These are phyloP conservation scores for Cygnus buccinator DNA, from an alignment of 2,113 vertebrate species.

Conservation along the genomic window DNA sequence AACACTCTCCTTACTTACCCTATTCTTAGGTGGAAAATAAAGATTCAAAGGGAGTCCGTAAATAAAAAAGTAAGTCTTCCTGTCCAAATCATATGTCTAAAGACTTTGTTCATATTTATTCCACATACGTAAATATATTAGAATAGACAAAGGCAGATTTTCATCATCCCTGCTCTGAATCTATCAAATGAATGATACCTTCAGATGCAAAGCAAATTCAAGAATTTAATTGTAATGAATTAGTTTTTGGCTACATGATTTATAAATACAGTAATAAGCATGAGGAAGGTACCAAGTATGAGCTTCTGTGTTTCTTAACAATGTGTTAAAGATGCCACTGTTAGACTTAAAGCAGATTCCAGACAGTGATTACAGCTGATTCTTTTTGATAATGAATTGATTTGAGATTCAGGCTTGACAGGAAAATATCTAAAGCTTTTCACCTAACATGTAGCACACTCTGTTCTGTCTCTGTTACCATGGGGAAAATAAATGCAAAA, in stretches of 20 bases:
- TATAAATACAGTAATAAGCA: background rate
- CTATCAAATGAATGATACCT: background rate
- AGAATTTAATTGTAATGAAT: background rate
- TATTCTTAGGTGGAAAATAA: background rate
- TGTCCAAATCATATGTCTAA: background rate
- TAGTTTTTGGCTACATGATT: background rate
- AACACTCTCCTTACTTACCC: background rate
- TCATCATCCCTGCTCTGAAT: background rate
- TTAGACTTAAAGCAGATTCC: background rate
- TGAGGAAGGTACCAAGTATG: background rate
- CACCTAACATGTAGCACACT: background rate
- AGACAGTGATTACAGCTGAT: background rate
- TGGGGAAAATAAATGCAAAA: constrained; percentile 10
- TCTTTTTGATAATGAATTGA: background rate
- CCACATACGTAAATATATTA: background rate
- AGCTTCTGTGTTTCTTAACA: background rate
- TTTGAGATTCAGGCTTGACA: background rate
- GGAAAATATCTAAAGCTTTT: constrained; percentile 13
- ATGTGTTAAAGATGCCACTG: background rate
- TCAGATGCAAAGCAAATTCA: background rate
- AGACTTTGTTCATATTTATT: background rate
- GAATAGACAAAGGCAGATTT: background rate
- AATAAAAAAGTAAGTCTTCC: background rate
- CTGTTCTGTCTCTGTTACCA: background rate
- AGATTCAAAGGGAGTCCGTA: background rate